Conservation (phyloP, 2,888 invertebrate genomes). For the Cremastinae sp. region DNA sequence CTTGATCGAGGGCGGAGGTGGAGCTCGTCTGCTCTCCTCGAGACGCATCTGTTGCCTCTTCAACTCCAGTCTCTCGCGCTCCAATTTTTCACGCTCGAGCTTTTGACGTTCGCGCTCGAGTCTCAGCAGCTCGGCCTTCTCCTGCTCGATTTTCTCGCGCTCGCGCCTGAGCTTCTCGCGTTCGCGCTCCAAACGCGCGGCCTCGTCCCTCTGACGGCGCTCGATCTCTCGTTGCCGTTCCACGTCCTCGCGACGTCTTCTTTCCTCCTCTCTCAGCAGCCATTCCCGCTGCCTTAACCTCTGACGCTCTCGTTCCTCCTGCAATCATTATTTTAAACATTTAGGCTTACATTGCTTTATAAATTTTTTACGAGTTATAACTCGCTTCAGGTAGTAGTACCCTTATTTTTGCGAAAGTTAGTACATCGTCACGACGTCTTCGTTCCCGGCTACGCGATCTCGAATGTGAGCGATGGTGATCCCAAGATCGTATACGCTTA, state of each 20-base stretch:
- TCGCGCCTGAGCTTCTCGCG: slow-evolving; percentile 91
- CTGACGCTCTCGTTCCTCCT: slow-evolving; percentile 89
- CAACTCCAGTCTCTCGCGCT: slow-evolving; percentile 91
- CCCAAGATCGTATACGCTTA: slow-evolving; percentile 79
- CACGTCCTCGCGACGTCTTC: slow-evolving; percentile 89
- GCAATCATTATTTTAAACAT: slow-evolving; percentile 49
- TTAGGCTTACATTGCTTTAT: neutral
- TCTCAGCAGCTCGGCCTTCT: slow-evolving; percentile 91
- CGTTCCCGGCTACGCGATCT: slow-evolving; percentile 80
- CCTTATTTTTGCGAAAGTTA: slow-evolving; percentile 91
- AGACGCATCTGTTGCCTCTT: slow-evolving; percentile 88
- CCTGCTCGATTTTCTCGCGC: slow-evolving; percentile 92
- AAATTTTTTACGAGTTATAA: neutral
- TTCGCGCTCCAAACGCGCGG: slow-evolving; percentile 90
- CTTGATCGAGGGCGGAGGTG: slow-evolving; percentile 74
- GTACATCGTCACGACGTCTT: slow-evolving; percentile 84
- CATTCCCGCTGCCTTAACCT: slow-evolving; percentile 90
- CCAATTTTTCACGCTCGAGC: slow-evolving; percentile 86
- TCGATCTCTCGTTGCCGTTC: slow-evolving; percentile 90
- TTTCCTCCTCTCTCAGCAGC: slow-evolving; percentile 89
- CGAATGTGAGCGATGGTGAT: slow-evolving; percentile 74
- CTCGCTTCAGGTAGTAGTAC: too few relatives aligned
- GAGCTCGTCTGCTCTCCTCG: slow-evolving; percentile 75
- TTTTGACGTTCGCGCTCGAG: slow-evolving; percentile 93
- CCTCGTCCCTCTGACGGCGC: slow-evolving; percentile 91